Base-by-base conservation (phyloP, 2,797 vertebrate species). In the Lophius americanus region DNA sequence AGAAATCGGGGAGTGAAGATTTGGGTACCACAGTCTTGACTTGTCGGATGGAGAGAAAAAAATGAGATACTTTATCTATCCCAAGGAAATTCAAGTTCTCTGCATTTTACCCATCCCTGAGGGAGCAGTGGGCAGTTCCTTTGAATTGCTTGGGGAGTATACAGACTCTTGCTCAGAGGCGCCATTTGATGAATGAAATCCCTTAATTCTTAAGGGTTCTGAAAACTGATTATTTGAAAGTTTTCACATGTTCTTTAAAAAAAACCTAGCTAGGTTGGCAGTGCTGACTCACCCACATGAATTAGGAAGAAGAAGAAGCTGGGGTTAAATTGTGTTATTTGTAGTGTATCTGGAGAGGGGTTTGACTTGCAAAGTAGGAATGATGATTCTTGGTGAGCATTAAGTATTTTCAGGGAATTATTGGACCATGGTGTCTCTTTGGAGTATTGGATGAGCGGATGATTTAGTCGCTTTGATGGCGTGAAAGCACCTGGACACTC, bases 401-500 rank as follows among this genome's bases (percentile, higher is more conserved):
- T 38, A 48, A 47, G 33, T 37, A 14, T 38, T 60, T 55, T 51
- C 23, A 9, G 51, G 23, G 37, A 51, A 41, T 51, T 23, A 61
- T 8, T 5, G 1, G 33, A 14, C 11, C 1, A 6, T 44, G 38
- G 53, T 54, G 35, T 51, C 49, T 35, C 53, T 57, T 51, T 35
- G 7, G 51, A 42, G 49, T 32, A 52, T 38, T 68, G 32, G 64
- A 42, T 76, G 42, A 74, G 53, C 66, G 51, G 42, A 32, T 13
- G 48, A 73, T 49, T 48, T 57, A 69, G 55, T 60, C 60, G 10
- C 50, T 53, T 68, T 78, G 64, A 78, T 67, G 61, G 66, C 52
- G 42, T 62, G 57, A 70, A 54, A 73, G 69, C 74, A 78, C 65
- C 69, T 77, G 63, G 57, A 39, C 52, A 11, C 68, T 68, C 6